Evolutionary conservation across 2,888 invertebrate genomes (phyloP).

Genomic region (Nezara viridula): DNA sequence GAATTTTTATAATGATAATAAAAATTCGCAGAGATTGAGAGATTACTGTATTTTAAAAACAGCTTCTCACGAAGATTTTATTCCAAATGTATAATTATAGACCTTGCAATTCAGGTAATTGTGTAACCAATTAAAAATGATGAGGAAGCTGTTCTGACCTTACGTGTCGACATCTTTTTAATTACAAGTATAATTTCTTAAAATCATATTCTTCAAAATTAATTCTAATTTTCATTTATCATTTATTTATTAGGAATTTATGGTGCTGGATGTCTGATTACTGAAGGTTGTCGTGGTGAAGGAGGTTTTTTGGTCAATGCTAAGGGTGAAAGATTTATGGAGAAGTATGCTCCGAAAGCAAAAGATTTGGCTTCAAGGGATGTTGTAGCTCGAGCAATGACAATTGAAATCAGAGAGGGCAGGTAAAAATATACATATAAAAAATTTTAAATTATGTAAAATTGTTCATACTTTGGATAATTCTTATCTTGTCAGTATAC

Average conservation of each 20-base stretch:
- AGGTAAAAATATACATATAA: conserved; percentile 67
- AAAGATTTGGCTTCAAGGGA: conserved; percentile 99
- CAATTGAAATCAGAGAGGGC: conserved; percentile 97
- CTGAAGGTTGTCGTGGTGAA: conserved; percentile 97
- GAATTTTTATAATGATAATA: no score
- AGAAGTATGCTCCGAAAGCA: conserved; percentile 98
- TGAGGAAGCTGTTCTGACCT: no score
- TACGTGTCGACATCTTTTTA: no score
- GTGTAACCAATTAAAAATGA: no score
- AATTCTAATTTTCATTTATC: conserved; percentile 88
- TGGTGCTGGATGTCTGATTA: conserved; percentile 98
- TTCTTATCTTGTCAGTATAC: no score
- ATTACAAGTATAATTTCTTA: conserved; percentile 72
- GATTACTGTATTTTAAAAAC: no score
- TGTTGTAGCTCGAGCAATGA: conserved; percentile 97
- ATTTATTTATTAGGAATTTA: conserved; percentile 81
- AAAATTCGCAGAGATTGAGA: no score
- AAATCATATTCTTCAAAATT: conserved; percentile 98
- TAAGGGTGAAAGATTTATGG: conserved; percentile 98
- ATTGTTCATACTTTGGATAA: no score
- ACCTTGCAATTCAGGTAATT: no score
- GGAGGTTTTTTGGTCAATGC: conserved; percentile 97
- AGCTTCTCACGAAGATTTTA: no score
- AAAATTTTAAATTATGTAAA: background rate
- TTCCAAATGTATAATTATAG: no score